phyloP scores from a whole-genome alignment of 2,888 invertebrate species.

The Mesochorus sp. region DNA sequence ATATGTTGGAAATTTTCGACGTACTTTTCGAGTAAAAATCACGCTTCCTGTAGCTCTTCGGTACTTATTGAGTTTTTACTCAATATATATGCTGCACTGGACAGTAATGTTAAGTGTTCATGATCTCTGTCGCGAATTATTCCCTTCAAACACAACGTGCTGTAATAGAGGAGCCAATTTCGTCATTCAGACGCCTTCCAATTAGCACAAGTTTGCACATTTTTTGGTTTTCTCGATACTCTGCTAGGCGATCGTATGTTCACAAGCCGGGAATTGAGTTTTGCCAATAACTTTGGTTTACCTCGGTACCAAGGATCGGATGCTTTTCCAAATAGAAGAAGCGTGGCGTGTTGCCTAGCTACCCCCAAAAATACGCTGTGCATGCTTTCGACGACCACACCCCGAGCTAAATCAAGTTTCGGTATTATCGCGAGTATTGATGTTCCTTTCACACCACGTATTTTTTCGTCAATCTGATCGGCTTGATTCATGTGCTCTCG shows the following conservation, averaged over 20 bases:
- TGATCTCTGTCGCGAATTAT: slow-evolving; percentile 31
- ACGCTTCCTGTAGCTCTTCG: slow-evolving; percentile 26
- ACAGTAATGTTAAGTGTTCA: slow-evolving; percentile 32
- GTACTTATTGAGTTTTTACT: slow-evolving; percentile 26
- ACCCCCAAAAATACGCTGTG: slow-evolving; percentile 30
- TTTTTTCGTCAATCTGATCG: not conserved
- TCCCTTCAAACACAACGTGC: slow-evolving; percentile 38
- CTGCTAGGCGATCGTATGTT: slow-evolving; percentile 5
- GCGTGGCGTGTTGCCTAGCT: slow-evolving; percentile 16
- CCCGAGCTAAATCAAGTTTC: slow-evolving; percentile 14
- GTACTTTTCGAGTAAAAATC: slow-evolving; percentile 30
- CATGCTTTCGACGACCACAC: slow-evolving; percentile 31
- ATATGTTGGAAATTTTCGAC: slow-evolving; percentile 23
- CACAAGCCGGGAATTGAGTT: not conserved
- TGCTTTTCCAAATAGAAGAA: slow-evolving; percentile 16
- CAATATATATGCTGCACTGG: slow-evolving; percentile 38
- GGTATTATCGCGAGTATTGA: not conserved
- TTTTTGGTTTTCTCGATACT: slow-evolving; percentile 30
- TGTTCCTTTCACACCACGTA: slow-evolving; percentile 29
- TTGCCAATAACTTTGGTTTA: not conserved
- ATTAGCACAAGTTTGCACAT: not conserved
- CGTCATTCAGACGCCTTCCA: slow-evolving; percentile 48
- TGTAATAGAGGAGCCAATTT: slow-evolving; percentile 42
- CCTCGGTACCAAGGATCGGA: slow-evolving; percentile 27
- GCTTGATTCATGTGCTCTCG: slow-evolving; percentile 42